Evolutionary conservation across 2,113 vertebrate species (phyloP).

Genomic region (Alligator mississippiensis): DNA sequence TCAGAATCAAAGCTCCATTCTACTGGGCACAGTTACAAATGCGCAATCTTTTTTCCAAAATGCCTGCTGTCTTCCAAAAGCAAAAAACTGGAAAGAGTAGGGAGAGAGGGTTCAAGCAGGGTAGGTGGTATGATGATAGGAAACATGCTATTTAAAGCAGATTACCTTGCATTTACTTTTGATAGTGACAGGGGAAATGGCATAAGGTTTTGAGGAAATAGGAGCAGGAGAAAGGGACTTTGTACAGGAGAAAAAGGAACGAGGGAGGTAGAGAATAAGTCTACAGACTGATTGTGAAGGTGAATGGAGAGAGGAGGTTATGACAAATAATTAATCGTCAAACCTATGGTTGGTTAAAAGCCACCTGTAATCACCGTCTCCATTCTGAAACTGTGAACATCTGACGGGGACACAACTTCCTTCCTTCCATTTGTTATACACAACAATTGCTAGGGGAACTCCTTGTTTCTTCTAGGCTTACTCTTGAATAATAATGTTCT

Average conservation of each 20-base stretch:
- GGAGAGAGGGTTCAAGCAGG: background rate
- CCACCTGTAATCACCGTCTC: too few relatives aligned
- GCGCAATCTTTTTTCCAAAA: background rate
- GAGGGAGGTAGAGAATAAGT: too few relatives aligned
- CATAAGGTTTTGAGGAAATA: background rate
- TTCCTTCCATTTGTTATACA: too few relatives aligned
- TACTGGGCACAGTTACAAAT: background rate
- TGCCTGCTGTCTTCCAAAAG: background rate
- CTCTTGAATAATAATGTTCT: too few relatives aligned
- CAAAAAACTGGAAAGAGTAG: background rate
- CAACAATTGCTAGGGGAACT: too few relatives aligned
- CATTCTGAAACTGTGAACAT: too few relatives aligned
- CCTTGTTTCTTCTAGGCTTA: too few relatives aligned
- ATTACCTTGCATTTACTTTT: background rate
- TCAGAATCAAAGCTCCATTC: background rate
- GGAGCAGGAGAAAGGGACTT: background rate
- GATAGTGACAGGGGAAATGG: background rate
- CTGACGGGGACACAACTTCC: too few relatives aligned
- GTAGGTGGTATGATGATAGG: background rate
- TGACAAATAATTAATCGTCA: too few relatives aligned
- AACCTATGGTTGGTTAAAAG: too few relatives aligned
- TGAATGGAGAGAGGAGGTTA: too few relatives aligned
- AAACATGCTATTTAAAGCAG: fast-evolving
- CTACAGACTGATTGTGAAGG: too few relatives aligned
- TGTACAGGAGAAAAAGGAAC: background rate